A percentile compares a stretch with the other conserved stretches of the same genome.
Evolutionary conservation across 2,113 vertebrate genomes (phyloP).

Genomic region (Chitala chitala): DNA sequence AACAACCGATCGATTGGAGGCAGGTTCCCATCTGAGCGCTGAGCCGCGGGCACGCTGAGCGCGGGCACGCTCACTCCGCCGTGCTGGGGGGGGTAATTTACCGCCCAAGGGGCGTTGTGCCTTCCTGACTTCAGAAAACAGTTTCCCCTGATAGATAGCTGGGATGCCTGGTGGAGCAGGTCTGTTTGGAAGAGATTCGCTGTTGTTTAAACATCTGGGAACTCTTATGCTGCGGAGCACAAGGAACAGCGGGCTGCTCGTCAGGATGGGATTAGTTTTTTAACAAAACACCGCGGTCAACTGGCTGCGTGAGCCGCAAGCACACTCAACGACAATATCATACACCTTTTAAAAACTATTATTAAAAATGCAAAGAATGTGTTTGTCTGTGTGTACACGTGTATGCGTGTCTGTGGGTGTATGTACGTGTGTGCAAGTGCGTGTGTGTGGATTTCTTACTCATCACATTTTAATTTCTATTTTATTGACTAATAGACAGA

Average conservation of each 20-base stretch:
- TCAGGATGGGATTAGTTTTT: conserved; percentile 72
- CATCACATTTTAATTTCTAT: no score
- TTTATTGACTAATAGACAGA: no score
- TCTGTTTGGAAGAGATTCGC: conserved; percentile 70
- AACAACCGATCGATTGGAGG: conserved; percentile 93
- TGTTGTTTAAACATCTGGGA: conserved; percentile 76
- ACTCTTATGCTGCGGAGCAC: conserved; percentile 64
- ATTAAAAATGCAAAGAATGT: no score
- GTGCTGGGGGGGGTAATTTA: conserved; percentile 74
- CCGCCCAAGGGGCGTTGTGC: conserved; percentile 67
- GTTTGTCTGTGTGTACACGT: no score
- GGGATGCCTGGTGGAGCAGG: conserved; percentile 62
- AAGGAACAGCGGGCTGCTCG: conserved; percentile 70
- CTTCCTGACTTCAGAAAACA: conserved; percentile 67
- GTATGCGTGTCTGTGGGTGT: not conserved
- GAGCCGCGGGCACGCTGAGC: conserved; percentile 71
- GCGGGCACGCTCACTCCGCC: no score
- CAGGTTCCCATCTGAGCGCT: conserved; percentile 81
- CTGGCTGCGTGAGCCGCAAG: conserved; percentile 30
- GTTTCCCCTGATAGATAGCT: conserved; percentile 69
- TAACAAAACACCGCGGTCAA: conserved; percentile 65
- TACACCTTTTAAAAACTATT: no score
- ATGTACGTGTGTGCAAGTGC: no score
- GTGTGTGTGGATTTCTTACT: no score
- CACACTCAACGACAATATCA: not conserved